Evolutionary conservation across 2,888 invertebrate species (phyloP).

Genomic region (Rhaphigaster nebulosa): DNA sequence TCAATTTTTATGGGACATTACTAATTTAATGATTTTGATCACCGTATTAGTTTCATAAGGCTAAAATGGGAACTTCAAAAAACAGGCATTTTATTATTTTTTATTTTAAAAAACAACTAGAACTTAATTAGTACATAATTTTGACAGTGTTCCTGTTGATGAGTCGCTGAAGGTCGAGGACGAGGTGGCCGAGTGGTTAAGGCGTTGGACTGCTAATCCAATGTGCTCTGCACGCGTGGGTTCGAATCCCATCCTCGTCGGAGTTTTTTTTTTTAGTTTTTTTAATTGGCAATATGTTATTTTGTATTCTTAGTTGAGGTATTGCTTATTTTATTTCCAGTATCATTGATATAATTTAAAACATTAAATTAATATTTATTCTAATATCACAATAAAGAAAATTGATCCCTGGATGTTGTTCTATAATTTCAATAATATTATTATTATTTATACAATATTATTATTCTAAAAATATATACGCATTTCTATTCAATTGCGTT

Average conservation of each 20-base stretch:
- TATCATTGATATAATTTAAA: background rate
- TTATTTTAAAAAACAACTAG: background rate
- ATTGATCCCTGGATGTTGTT: no score
- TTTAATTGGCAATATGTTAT: background rate
- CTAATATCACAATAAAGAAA: no score
- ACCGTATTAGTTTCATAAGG: background rate
- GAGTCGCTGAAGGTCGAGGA: slow-evolving; percentile 64
- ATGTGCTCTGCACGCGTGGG: slow-evolving; percentile 71
- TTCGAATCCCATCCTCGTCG: slow-evolving; percentile 70
- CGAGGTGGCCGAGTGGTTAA: slow-evolving; percentile 72
- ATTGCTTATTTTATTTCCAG: background rate
- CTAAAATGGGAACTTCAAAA: background rate
- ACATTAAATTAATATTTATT: no score
- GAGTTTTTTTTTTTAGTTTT: slow-evolving; percentile 59
- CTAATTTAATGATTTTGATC: background rate
- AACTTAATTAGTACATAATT: background rate
- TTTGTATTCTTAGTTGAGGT: background rate
- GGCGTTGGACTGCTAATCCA: slow-evolving; percentile 72
- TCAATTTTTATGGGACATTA: background rate
- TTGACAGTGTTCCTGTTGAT: background rate
- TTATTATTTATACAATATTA: no score
- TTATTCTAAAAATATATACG: no score
- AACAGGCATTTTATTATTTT: background rate
- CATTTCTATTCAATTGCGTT: no score
- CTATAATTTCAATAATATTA: no score